Evolutionary conservation across 1,140 invertebrate species (phyloP).

Genomic region (Lordiphosa mommai): DNA sequence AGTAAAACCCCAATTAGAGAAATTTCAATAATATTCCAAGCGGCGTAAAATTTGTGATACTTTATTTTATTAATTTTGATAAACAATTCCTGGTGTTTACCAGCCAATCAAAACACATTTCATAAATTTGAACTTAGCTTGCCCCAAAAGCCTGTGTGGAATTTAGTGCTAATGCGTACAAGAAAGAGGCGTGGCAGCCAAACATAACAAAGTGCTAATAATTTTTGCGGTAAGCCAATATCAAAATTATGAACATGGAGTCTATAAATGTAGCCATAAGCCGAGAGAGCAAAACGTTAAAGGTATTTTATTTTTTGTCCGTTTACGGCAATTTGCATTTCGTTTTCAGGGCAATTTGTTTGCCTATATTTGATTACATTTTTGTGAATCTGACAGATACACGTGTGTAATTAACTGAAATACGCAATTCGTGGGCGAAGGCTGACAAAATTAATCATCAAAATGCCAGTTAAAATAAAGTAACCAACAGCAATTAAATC

Average conservation of each 20-base stretch:
- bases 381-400: slow-evolving; percentile 54
- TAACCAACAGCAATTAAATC: slow-evolving; percentile 33
- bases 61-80: no score
- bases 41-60: background rate
- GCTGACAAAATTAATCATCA: slow-evolving; percentile 38
- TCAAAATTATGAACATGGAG: slow-evolving; percentile 47
- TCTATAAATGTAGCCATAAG: slow-evolving; percentile 19
- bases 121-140: slow-evolving; percentile 1
- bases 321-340: slow-evolving; percentile 40
- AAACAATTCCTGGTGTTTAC: no score
- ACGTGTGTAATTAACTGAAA: slow-evolving; percentile 56
- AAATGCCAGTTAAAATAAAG: slow-evolving; percentile 3
- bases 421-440: slow-evolving; percentile 43
- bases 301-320: background rate
- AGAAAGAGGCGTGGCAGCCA: slow-evolving; percentile 64
- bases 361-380: slow-evolving; percentile 29
- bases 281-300: background rate
- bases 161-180: slow-evolving; percentile 67
- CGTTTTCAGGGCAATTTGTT: slow-evolving; percentile 18
- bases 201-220: slow-evolving; percentile 75
- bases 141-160: slow-evolving; percentile 10
- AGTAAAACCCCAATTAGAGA: no score
- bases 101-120: background rate
- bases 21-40: no score
- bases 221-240: slow-evolving; percentile 36